Evolutionary conservation across 1,140 invertebrate genomes (phyloP).

Genomic region (Megathymus violae): DNA sequence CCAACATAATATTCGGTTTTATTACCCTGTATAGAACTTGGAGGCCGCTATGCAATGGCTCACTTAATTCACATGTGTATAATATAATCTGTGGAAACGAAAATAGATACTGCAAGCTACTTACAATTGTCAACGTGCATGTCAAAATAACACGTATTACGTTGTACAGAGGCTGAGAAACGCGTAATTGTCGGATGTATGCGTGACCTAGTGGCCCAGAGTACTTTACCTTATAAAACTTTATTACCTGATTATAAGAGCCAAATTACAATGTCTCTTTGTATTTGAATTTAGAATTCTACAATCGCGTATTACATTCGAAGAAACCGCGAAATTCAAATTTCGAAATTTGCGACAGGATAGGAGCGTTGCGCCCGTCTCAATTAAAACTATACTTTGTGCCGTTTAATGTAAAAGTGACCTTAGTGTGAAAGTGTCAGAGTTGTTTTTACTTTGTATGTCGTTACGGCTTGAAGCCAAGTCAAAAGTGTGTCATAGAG

Average conservation of each 20-base stretch:
- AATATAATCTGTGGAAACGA: constrained; percentile 34
- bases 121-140: constrained; percentile 22
- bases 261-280: constrained; percentile 11
- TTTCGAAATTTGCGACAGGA: constrained; percentile 78
- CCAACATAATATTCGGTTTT: constrained; percentile 18
- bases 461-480: constrained; percentile 71
- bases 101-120: constrained; percentile 31
- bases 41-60: constrained; percentile 27
- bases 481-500: constrained; percentile 80
- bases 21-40: constrained; percentile 27
- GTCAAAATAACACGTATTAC: constrained; percentile 23
- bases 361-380: constrained; percentile 66
- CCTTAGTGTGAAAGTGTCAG: constrained; percentile 49
- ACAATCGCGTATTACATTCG: constrained; percentile 29
- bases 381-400: constrained; percentile 72
- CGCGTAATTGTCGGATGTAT: constrained; percentile 17
- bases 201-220: constrained; percentile 33
- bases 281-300: constrained; percentile 18
- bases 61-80: constrained; percentile 35
- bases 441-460: constrained; percentile 51
- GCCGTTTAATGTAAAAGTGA: constrained; percentile 40
- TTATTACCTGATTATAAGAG: constrained; percentile 9
- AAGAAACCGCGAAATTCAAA: constrained; percentile 64
- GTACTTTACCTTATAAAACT: constrained; percentile 17
- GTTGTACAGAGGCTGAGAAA: constrained; percentile 13